Base-by-base conservation (phyloP, 2,888 invertebrate genomes). In the Habrosyne pyritoides region DNA sequence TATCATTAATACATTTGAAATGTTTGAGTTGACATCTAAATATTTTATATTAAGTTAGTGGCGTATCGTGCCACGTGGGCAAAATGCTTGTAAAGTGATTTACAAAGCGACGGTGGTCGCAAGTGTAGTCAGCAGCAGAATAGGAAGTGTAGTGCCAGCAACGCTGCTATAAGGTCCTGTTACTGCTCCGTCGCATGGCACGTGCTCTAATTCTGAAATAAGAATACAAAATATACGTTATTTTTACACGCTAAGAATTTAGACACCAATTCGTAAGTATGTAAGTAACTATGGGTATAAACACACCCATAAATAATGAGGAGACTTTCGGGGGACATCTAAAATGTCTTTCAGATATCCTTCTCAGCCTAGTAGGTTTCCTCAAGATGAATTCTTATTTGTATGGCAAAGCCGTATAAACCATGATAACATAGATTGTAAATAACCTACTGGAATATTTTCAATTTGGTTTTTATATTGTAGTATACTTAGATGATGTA, bases 121-220 rank as follows among this genome's bases (percentile, higher is more conserved):
- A 1, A 92, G 80, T 1, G 91, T 84, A 7, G 88, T 91, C 7
- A 92, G 80, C 51, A 92, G 68, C 42, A 90, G 75, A 48, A 91
- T 73, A 0, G 92, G 91, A 18, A 91, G 71, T 8, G 86, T 86
- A 0, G 91, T 90, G 14, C 89, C 90, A 0, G 91, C 92, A 0
- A 91, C 88, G 65, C 92, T 93, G 74, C 93, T 93, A 68, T 92
- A 91, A 0, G 91, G 92, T 0, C 92, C 92, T 0, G 93, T 93
- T 3, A 93, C 92, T 1, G 93, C 93, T 4, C 93, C 87, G 54
- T 93, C 93, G 59, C 93, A 93, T 3, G 93, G 92, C 10, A 86
- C 89, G 53, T 86, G 89, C 64, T 91, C 91, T 74, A 92, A 60
- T 77, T 90, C 92, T 92, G 86, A 55, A 88, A 87, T 56, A 52